Percentiles rank a stretch among this genome's conserved stretches.
Evolutionary conservation across 2,113 vertebrate genomes (phyloP).

Genomic region (Ia io): DNA sequence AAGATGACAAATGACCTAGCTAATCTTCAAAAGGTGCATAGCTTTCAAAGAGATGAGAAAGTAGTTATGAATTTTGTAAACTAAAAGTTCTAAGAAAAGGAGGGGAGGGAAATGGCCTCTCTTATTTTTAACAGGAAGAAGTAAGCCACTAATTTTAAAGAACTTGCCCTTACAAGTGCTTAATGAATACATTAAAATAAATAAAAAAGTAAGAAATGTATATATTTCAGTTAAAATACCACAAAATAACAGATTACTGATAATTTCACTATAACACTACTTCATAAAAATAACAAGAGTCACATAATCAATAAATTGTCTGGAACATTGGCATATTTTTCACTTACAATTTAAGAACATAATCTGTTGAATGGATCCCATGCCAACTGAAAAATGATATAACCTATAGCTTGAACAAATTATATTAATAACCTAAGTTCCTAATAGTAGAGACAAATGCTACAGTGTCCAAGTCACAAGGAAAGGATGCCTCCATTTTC

Average conservation of each 20-base stretch:
- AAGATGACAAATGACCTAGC: not conserved
- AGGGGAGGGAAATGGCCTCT: not conserved
- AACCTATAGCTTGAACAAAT: not conserved
- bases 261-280: not conserved
- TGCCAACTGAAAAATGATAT: not conserved
- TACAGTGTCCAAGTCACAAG: not conserved
- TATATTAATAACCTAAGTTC: not conserved
- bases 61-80: not conserved
- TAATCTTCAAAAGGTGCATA: not conserved
- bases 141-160: not conserved
- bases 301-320: not conserved
- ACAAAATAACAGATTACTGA: not conserved
- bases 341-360: not conserved
- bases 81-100: not conserved
- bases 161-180: not conserved
- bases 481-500: not conserved
- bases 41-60: not conserved
- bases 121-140: not conserved
- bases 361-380: not conserved
- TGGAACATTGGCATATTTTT: not conserved
- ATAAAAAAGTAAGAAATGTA: not conserved
- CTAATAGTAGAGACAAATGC: not conserved
- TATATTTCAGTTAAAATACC: not conserved
- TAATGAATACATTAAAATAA: not conserved
- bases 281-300: not conserved